Base-by-base conservation (phyloP, 2,797 vertebrate species). In the Selene dorsalis region DNA sequence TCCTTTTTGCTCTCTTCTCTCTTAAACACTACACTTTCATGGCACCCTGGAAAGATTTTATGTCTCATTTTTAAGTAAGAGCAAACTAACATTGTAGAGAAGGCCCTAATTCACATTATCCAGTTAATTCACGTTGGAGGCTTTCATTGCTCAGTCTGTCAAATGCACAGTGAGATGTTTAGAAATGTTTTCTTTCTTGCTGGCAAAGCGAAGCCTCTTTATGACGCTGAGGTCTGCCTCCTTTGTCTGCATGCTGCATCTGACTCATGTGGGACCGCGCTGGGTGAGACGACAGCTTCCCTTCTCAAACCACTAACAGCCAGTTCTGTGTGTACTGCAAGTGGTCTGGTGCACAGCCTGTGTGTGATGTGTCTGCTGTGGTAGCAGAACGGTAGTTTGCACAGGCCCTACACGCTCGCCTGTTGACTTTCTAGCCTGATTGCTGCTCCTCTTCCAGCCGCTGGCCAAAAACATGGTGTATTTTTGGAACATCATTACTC, bases 231-330 rank as follows among this genome's bases (percentile, higher is more conserved):
- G 89, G 85, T 87, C 75, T 63, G 87, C 75, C 57, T 45, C 77
- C 76, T 89, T 90, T 86, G 90, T 92, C 88, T 86, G 84, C 79
- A 56, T 9, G 30, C 88, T 64, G 85, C 62, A 24, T 47, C 82
- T 85, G 84, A 91, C 86, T 94, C 87, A 87, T 91, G 92, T 89
- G 91, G 89, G 82, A 80, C 45, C 24, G 53, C 6, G 82, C 6
- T 89, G 91, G 91, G 88, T 87, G 91, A 92, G 88, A 90, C 73
- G 85, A 86, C 64, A 38, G 87, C 86, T 93, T 92, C 91, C 87
- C 84, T 78, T 87, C 80, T 68, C 73, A 78, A 90, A 93, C 93
- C 92, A 91, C 93, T 93, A 93, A 93, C 86, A 91, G 92, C 87
- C 90, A 81, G 88, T 87, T 91, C 87, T 90, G 90, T 88, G 91